These are phyloP conservation scores for Capromys pilorides DNA, from an alignment of 2,797 vertebrate genomes.

Conservation along the genomic window DNA sequence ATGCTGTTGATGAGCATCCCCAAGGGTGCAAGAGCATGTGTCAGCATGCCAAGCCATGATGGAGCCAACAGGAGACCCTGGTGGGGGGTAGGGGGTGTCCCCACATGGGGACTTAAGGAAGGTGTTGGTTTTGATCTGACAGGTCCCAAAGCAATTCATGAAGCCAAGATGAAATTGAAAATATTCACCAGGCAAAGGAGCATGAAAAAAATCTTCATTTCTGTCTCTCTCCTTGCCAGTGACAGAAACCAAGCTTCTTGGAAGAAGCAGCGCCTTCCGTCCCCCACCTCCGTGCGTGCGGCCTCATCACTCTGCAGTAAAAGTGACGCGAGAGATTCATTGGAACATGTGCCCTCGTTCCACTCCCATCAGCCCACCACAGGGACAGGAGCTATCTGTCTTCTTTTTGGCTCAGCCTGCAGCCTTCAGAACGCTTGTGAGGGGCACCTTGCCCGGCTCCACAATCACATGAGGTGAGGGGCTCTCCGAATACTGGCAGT, in stretches of 20 bases:
- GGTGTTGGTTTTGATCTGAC: not conserved
- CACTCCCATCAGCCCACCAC: not conserved
- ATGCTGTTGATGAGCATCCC: accelerated
- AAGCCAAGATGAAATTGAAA: conserved; percentile 7
- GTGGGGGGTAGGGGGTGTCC: not conserved
- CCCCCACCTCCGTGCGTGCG: accelerated
- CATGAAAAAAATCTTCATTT: not conserved
- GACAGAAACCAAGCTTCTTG: not conserved
- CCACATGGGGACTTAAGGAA: not conserved
- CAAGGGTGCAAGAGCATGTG: accelerated
- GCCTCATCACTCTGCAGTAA: not conserved
- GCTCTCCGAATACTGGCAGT: not conserved
- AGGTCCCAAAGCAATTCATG: not conserved
- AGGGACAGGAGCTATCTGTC: conserved; percentile 34
- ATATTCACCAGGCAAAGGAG: not conserved
- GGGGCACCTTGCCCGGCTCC: not conserved
- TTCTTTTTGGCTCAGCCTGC: not conserved
- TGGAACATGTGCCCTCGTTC: not conserved
- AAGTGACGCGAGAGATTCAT: conserved; percentile 38
- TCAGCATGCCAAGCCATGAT: not conserved
- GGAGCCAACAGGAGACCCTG: accelerated
- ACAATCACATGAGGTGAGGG: accelerated
- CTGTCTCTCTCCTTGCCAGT: not conserved
- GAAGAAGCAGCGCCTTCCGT: not conserved
- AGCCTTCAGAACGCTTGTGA: not conserved